Conservation (phyloP, 2,797 vertebrate species). For the Lates japonicus region DNA sequence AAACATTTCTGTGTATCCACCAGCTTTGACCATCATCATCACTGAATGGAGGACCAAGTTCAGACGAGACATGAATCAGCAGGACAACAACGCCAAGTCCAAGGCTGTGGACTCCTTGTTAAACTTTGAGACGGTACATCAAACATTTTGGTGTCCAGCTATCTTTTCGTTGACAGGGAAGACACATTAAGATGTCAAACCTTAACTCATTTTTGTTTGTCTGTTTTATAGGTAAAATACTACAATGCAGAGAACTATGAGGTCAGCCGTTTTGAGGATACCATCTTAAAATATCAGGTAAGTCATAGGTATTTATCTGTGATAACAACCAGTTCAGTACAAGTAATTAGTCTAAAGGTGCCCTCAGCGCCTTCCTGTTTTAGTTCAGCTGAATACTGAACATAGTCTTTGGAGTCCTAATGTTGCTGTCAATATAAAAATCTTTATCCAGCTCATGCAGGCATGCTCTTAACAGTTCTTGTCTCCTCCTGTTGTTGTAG, state of each 20-base stretch:
- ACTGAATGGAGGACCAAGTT: slow-evolving; percentile 98
- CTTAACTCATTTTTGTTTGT: neutral
- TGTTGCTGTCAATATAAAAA: neutral
- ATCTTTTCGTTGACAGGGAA: neutral
- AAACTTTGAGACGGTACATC: slow-evolving; percentile 95
- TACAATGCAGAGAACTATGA: slow-evolving; percentile 96
- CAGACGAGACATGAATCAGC: slow-evolving; percentile 93
- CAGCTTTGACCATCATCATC: slow-evolving; percentile 95
- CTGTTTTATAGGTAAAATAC: slow-evolving; percentile 92
- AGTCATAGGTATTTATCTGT: slow-evolving; percentile 1
- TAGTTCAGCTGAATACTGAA: neutral
- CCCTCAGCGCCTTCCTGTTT: neutral
- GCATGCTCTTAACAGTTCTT: neutral
- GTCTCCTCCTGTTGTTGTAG: slow-evolving; percentile 72
- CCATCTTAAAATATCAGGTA: slow-evolving; percentile 96
- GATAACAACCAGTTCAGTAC: neutral
- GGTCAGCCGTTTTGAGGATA: slow-evolving; percentile 90
- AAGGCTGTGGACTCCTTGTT: slow-evolving; percentile 95
- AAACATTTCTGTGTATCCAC: neutral
- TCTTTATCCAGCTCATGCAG: neutral
- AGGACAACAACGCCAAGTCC: slow-evolving; percentile 93
- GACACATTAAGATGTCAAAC: neutral
- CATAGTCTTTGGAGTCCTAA: neutral
- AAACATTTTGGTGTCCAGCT: neutral
- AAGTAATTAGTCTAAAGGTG: neutral